These are phyloP conservation scores for Capitulum mitella DNA, from an alignment of 2,888 invertebrate species.

Conservation along the genomic window DNA sequence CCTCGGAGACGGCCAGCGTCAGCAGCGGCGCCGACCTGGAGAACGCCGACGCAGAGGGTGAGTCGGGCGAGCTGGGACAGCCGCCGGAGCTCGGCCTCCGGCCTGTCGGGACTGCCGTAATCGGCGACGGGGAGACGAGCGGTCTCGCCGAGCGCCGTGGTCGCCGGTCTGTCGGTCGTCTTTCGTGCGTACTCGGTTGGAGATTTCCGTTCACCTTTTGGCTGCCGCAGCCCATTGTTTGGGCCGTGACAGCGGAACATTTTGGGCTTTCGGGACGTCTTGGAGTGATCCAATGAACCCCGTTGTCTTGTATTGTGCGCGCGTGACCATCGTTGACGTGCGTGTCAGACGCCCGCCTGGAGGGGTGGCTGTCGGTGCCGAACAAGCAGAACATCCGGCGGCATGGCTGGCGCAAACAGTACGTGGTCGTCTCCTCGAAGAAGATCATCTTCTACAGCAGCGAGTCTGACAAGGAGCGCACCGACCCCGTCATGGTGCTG, in stretches of 20 bases:
- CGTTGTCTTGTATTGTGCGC: too few species aligned
- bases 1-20: constrained; percentile 81
- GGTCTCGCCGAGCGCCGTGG: too few species aligned
- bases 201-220: too few species aligned
- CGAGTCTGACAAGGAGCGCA: constrained; percentile 87
- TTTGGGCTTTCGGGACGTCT: too few species aligned
- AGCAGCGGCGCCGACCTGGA: constrained; percentile 79
- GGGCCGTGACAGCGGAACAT: too few species aligned
- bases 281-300: too few species aligned
- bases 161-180: too few species aligned
- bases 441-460: constrained; percentile 96
- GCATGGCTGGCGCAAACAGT: constrained; percentile 95
- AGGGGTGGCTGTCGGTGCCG: constrained; percentile 93
- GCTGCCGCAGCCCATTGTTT: too few species aligned
- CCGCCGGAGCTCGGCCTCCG: too few species aligned
- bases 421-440: constrained; percentile 90
- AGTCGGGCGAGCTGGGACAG: constrained; percentile 18
- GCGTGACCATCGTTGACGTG: too few species aligned
- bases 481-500: constrained; percentile 87
- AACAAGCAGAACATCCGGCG: constrained; percentile 90
- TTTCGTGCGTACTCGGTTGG: too few species aligned
- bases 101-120: too few species aligned
- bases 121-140: background rate
- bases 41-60: constrained; percentile 38
- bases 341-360: constrained; percentile 55